Evolutionary conservation across 2,888 invertebrate genomes (phyloP).

Genomic region (Sesia bembeciformis): DNA sequence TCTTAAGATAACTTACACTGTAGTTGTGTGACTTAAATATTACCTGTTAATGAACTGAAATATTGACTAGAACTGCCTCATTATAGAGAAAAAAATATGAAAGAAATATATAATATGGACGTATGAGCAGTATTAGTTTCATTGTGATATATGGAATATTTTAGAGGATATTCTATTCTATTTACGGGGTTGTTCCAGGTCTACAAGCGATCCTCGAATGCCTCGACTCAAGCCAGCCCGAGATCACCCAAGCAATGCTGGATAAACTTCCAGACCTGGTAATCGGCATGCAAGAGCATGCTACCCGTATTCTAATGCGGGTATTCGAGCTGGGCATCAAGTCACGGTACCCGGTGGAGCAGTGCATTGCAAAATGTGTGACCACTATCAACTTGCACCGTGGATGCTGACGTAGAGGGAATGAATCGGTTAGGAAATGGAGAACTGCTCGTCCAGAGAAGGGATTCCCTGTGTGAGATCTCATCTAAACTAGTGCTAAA

Average conservation of each 20-base stretch:
- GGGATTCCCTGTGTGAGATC: too few relatives aligned
- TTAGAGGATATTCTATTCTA: background rate
- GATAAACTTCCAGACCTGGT: constrained; percentile 89
- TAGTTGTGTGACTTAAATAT: too few relatives aligned
- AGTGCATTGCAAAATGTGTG: constrained; percentile 86
- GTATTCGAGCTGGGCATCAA: constrained; percentile 89
- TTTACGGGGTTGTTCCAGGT: constrained; percentile 59
- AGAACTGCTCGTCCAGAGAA: too few relatives aligned
- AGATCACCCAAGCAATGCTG: constrained; percentile 84
- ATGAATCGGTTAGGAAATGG: background rate
- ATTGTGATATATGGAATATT: background rate
- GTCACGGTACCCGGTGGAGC: constrained; percentile 83
- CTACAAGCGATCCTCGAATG: constrained; percentile 87
- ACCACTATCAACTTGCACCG: constrained; percentile 87
- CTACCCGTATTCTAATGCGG: constrained; percentile 82
- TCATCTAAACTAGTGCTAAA: background rate
- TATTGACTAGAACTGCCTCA: too few relatives aligned
- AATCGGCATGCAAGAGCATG: constrained; percentile 89
- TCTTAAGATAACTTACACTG: too few relatives aligned
- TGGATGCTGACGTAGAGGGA: constrained; percentile 74
- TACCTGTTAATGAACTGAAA: too few relatives aligned
- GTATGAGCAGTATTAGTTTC: too few relatives aligned
- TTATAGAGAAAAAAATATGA: too few relatives aligned
- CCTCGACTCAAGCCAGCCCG: constrained; percentile 85
- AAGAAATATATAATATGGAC: too few relatives aligned